Base-by-base conservation (phyloP, 2,113 vertebrate species). In the Mystacornis crossleyi region DNA sequence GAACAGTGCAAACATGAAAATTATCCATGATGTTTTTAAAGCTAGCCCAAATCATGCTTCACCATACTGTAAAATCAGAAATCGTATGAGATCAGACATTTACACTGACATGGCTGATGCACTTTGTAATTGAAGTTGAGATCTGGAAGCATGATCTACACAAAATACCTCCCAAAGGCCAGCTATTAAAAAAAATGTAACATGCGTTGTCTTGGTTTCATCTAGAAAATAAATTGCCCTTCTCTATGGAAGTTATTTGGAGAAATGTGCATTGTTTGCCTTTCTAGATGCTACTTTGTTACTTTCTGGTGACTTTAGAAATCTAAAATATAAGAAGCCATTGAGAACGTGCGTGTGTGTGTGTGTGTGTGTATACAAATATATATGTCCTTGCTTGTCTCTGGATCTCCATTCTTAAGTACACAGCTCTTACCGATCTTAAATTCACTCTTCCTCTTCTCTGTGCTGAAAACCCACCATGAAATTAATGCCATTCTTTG, bases 281-380 rank as follows among this genome's bases (percentile, higher is more conserved):
- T 77, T 96, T 86, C 20, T 58, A 90, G 47, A 29, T 26, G 20
- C 60, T 71, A 28, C 20, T 70, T 84, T 45, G 36, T 72, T 71
- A 26, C 31, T 64, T 89, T 81, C n/a, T 67, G 29, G 7, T 58
- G 43, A 58, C 64, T 66, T 86, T 15, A 23, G 65, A 92, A 89
- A 79, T 31, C 20, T 69, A 42, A 70, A 69, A 38, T 19, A 24
- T 26, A 64, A 86, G 50, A 67, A 81, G 10, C 10, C 38, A 18
- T 40, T 82, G 55, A 73, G 53, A 87, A 57, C 7, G 4, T 51
- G 10, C 82, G 23, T 1, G 2, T 43, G 21, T 43, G 3, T 34
- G 3, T 29, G 3, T 29, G 0, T 62, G 11, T 38, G 11, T 38
- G 0, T 31, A 7, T 38, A 4, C 29, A 6, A 13, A 34, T 23